Evolutionary conservation across 2,797 vertebrate genomes (phyloP).

Genomic region (Acrossocheilus wenchowensis): DNA sequence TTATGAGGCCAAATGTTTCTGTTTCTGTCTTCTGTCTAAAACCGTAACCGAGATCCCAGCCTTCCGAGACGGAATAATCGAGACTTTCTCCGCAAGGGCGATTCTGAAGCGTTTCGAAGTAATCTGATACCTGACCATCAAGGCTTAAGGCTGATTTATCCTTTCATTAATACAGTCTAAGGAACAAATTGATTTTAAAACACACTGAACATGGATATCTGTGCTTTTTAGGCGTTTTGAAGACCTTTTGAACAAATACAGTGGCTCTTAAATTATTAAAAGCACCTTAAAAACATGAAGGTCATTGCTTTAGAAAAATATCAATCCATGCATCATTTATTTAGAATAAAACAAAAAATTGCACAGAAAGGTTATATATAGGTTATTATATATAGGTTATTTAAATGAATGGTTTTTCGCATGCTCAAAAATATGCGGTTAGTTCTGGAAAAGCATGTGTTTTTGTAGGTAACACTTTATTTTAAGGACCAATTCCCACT

Average conservation of each 20-base stretch:
- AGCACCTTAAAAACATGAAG: not conserved
- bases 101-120: constrained; percentile 35
- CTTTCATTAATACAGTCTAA: constrained; percentile 33
- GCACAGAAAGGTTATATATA: too few relatives aligned
- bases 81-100: constrained; percentile 16
- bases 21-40: constrained; percentile 19
- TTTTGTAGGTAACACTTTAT: not conserved
- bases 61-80: constrained; percentile 19
- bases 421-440: not conserved
- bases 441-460: not conserved
- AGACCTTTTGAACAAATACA: not conserved
- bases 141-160: constrained; percentile 31
- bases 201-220: not conserved
- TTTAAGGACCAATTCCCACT: not conserved
- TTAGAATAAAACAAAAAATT: not conserved
- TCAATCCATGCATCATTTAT: not conserved
- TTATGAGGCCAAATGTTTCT: constrained; percentile 15
- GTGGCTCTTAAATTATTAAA: not conserved
- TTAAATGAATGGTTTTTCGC: not conserved
- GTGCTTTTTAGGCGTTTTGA: not conserved
- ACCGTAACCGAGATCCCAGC: constrained; percentile 7
- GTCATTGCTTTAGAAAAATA: not conserved
- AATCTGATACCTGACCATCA: constrained; percentile 15
- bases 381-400: not conserved
- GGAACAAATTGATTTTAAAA: constrained; percentile 14